A percentile compares a stretch with the other conserved stretches of the same genome.
These are phyloP conservation scores for Aricia agestis DNA, from an alignment of 1,140 invertebrate species.

Conservation along the genomic window DNA sequence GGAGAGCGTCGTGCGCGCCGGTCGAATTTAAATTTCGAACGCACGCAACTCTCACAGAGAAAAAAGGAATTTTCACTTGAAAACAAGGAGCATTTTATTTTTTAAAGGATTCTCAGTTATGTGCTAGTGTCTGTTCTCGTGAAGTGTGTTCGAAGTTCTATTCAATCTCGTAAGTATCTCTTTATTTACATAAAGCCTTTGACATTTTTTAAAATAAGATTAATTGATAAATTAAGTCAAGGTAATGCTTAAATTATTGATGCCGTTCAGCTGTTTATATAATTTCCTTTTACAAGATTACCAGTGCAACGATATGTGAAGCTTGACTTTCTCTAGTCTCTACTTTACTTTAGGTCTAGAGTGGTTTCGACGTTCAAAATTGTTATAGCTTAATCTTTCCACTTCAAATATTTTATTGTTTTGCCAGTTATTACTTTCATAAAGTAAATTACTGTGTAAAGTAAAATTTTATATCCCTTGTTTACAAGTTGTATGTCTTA, in stretches of 20 bases:
- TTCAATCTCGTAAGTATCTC: constrained; percentile 2
- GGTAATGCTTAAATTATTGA: background rate
- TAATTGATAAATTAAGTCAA: background rate
- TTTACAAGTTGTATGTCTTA: too few relatives aligned
- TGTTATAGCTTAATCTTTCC: background rate
- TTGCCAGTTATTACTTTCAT: too few relatives aligned
- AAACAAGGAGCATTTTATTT: constrained; percentile 31
- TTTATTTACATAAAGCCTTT: constrained; percentile 11
- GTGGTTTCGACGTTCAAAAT: background rate
- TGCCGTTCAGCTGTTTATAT: background rate
- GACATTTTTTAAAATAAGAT: constrained; percentile 10
- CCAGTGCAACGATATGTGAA: constrained; percentile 8
- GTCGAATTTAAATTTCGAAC: constrained; percentile 24
- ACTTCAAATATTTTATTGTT: background rate
- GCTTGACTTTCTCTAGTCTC: constrained; percentile 10
- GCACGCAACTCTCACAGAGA: constrained; percentile 29
- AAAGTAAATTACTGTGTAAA: too few relatives aligned
- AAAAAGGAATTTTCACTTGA: constrained; percentile 20
- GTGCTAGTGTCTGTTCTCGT: constrained; percentile 25
- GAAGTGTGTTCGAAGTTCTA: constrained; percentile 1
- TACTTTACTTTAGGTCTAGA: constrained; percentile 9
- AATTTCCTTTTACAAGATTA: constrained; percentile 3
- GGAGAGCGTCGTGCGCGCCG: constrained; percentile 27
- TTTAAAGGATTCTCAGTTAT: constrained; percentile 19
- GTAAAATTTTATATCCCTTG: too few relatives aligned